Conservation (phyloP, 2,888 invertebrate genomes). For the Mythimna ferrago region DNA sequence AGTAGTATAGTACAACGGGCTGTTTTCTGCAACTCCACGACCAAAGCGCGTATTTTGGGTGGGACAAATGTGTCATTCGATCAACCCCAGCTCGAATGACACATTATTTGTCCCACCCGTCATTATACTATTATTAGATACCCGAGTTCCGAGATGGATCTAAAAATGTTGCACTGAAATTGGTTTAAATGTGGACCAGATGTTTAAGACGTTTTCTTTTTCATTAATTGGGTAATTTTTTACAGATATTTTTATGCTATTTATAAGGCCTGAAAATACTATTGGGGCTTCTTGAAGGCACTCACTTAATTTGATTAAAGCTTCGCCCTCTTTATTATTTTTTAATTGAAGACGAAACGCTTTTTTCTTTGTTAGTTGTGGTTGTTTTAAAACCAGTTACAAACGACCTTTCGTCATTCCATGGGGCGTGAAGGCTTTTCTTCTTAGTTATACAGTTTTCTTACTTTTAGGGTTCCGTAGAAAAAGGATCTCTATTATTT, state of each 20-base stretch:
- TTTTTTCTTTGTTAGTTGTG: slow-evolving; percentile 3
- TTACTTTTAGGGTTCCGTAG: slow-evolving; percentile 9
- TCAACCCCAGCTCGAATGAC: no score
- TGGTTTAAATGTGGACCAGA: background rate
- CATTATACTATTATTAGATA: no score
- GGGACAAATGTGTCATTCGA: no score
- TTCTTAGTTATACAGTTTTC: slow-evolving; percentile 18
- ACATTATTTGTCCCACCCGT: no score
- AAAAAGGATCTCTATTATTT: background rate
- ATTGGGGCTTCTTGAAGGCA: slow-evolving; percentile 22
- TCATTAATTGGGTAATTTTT: no score
- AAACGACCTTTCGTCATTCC: slow-evolving; percentile 20
- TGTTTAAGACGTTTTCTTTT: slow-evolving; percentile 1
- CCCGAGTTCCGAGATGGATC: no score
- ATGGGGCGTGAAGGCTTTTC: slow-evolving; percentile 12
- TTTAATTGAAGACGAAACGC: slow-evolving; percentile 9
- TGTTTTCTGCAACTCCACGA: no score
- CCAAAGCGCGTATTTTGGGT: no score
- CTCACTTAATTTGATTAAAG: slow-evolving; percentile 37
- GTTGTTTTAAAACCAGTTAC: slow-evolving; percentile 13
- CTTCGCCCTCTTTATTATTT: slow-evolving; percentile 8
- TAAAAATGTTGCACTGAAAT: slow-evolving; percentile 12
- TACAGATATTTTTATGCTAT: slow-evolving; percentile 3
- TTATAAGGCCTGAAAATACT: slow-evolving; percentile 21
- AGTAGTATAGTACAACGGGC: no score